Evolutionary conservation across 2,888 invertebrate genomes (phyloP).

Genomic region (Plebejus melissa): DNA sequence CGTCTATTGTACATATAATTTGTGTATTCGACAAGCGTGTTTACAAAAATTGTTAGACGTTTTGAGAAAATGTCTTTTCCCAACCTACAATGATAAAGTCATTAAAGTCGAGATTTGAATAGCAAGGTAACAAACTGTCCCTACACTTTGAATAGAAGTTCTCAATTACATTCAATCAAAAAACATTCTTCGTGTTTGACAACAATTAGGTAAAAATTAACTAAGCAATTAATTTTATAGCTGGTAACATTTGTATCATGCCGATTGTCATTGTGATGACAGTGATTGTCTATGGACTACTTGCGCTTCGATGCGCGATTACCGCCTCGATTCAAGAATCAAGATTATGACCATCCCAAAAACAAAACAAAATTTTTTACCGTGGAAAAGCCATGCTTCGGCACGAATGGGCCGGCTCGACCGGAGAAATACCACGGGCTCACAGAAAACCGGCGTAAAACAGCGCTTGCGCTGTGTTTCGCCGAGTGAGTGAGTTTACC

Average conservation of each 20-base stretch:
- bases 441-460: too few relatives aligned
- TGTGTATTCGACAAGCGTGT: slow-evolving; percentile 79
- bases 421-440: too few relatives aligned
- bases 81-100: slow-evolving; percentile 47
- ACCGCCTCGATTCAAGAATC: not conserved
- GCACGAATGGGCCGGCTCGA: too few relatives aligned
- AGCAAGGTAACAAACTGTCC: slow-evolving; percentile 40
- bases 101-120: slow-evolving; percentile 59
- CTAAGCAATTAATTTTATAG: slow-evolving; percentile 48
- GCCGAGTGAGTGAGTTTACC: too few relatives aligned
- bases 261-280: slow-evolving; percentile 50
- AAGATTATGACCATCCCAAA: not conserved
- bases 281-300: slow-evolving; percentile 32
- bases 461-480: too few relatives aligned
- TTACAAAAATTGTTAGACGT: slow-evolving; percentile 78
- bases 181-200: slow-evolving; percentile 51
- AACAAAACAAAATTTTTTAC: too few relatives aligned
- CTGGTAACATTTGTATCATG: slow-evolving; percentile 61
- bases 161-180: slow-evolving; percentile 50
- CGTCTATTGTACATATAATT: slow-evolving; percentile 68
- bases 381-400: too few relatives aligned
- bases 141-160: slow-evolving; percentile 33
- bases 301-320: slow-evolving; percentile 3
- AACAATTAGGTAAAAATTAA: slow-evolving; percentile 57
- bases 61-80: slow-evolving; percentile 53